phyloP scores from a whole-genome alignment of 2,888 invertebrate genomes.

The Acanthococcus lagerstroemiae region DNA sequence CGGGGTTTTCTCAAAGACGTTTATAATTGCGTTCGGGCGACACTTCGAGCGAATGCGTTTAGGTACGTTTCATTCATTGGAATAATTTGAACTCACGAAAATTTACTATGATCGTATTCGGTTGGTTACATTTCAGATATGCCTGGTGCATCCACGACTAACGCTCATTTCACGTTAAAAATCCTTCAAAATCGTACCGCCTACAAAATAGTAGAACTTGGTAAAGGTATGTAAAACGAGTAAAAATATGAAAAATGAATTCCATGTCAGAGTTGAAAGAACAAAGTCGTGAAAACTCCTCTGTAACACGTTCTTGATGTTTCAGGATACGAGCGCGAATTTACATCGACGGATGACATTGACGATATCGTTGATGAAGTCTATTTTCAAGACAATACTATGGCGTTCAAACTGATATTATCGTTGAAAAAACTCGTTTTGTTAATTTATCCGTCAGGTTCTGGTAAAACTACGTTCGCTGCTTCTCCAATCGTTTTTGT shows the following conservation, averaged over 20 bases:
- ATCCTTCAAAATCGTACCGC: neutral
- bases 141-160: neutral
- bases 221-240: neutral
- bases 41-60: conserved; percentile 5
- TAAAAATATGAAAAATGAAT: neutral
- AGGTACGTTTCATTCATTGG: neutral
- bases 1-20: too few relatives aligned
- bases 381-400: neutral
- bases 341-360: neutral
- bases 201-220: neutral
- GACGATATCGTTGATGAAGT: neutral
- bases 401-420: neutral
- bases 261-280: conserved; percentile 4
- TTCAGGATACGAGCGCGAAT: neutral
- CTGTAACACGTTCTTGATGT: conserved; percentile 6
- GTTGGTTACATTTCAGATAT: conserved; percentile 2
- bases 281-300: conserved; percentile 2
- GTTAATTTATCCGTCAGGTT: conserved; percentile 1
- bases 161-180: neutral
- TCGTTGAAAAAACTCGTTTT: neutral
- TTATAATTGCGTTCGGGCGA: too few relatives aligned
- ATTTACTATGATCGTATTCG: conserved; percentile 8
- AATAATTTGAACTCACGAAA: conserved; percentile 1
- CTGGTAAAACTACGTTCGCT: neutral
- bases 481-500: neutral